A percentile compares a stretch with the other conserved stretches of the same genome.
Evolutionary conservation across 2,113 vertebrate species (phyloP).

Genomic region (Spea bombifrons): DNA sequence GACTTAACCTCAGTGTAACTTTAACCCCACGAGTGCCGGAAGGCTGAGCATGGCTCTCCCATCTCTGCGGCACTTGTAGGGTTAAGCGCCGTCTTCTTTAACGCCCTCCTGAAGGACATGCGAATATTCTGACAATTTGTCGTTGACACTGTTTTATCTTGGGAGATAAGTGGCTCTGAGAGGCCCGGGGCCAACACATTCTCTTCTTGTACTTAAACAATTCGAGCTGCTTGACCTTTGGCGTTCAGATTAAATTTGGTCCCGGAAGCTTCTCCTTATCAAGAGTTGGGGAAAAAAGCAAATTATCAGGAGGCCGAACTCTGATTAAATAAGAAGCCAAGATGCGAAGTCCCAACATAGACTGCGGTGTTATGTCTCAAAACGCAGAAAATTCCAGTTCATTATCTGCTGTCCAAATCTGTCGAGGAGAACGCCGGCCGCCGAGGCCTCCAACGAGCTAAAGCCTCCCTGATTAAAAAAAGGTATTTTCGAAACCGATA

Average conservation of each 20-base stretch:
- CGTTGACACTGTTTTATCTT: not conserved
- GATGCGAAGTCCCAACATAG: not conserved
- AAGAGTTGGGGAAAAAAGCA: conserved; percentile 7
- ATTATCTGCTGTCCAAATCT: conserved; percentile 39
- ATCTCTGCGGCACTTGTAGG: no score
- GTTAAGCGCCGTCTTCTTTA: not conserved
- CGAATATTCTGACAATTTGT: not conserved
- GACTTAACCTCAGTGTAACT: no score
- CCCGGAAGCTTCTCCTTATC: conserved; percentile 11
- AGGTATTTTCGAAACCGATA: conserved; percentile 33
- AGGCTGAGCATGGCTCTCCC: no score
- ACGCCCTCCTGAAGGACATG: not conserved
- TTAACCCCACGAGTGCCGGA: no score
- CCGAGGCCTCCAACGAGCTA: conserved; percentile 33
- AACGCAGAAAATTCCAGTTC: conserved; percentile 39
- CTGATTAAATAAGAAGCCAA: conserved; percentile 20
- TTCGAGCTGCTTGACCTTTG: conserved; percentile 3
- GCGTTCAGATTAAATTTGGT: not conserved
- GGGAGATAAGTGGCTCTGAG: not conserved
- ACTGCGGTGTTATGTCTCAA: conserved; percentile 25
- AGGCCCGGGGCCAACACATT: not conserved
- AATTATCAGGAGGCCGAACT: conserved; percentile 12
- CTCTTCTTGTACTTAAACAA: conserved; percentile 31
- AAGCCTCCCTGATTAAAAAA: conserved; percentile 51
- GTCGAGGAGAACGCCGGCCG: conserved; percentile 12